These are phyloP conservation scores for Nineta flava DNA, from an alignment of 2,888 invertebrate genomes.

Conservation along the genomic window DNA sequence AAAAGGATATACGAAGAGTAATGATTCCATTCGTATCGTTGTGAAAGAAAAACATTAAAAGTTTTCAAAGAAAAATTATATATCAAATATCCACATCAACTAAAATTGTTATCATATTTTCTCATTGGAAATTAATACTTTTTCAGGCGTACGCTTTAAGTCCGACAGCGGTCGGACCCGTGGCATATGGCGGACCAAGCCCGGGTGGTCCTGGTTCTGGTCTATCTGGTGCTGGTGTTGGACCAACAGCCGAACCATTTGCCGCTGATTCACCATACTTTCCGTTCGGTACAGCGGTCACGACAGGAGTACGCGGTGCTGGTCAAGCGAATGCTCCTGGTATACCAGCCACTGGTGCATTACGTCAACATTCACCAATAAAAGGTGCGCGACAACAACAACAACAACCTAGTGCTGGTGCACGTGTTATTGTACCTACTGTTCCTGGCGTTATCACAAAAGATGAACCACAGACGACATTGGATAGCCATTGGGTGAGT, in stretches of 20 bases:
- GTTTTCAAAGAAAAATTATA: too few species aligned
- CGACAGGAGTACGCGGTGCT: constrained; percentile 26
- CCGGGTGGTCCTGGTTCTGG: constrained; percentile 20
- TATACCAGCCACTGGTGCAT: constrained; percentile 2
- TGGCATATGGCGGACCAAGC: constrained; percentile 19
- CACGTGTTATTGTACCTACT: neutral
- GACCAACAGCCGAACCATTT: constrained; percentile 39
- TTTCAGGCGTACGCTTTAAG: constrained; percentile 29
- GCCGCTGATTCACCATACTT: constrained; percentile 44
- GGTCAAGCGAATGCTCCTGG: constrained; percentile 1
- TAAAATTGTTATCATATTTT: neutral
- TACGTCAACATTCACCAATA: neutral
- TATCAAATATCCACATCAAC: too few species aligned
- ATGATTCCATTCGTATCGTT: too few species aligned
- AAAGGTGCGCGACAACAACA: neutral
- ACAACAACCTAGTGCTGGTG: constrained; percentile 8
- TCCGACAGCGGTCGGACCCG: constrained; percentile 23
- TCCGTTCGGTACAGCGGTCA: constrained; percentile 42
- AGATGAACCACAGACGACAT: constrained; percentile 22
- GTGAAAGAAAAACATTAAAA: too few species aligned
- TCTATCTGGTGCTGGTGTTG: constrained; percentile 26
- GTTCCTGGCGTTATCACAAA: constrained; percentile 8
- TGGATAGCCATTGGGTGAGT: constrained; percentile 25
- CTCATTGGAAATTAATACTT: too few species aligned
- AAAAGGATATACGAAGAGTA: too few species aligned